A percentile compares a stretch with the other conserved stretches of the same genome.
phyloP scores from a whole-genome alignment of 2,797 vertebrate genomes.

The Enteromius treurensis region DNA sequence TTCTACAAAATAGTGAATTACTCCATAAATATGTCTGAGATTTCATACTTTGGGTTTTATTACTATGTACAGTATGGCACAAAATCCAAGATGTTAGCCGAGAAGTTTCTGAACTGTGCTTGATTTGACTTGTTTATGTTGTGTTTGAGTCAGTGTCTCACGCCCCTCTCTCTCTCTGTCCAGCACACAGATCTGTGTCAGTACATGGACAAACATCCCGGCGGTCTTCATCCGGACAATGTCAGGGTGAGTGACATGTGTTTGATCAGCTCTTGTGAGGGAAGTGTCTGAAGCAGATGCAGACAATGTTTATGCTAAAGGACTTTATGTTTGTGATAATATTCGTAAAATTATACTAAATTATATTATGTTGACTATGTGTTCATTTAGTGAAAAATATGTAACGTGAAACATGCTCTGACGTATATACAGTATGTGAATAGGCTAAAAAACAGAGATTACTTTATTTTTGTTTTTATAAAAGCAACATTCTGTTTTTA shows the following conservation, averaged over 20 bases:
- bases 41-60: background rate
- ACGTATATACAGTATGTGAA: background rate
- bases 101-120: no score
- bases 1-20: background rate
- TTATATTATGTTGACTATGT: no score
- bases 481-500: no score
- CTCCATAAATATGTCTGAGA: background rate
- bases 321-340: background rate
- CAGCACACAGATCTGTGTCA: conserved; percentile 98
- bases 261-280: background rate
- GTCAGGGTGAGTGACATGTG: conserved; percentile 85
- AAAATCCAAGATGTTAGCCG: background rate
- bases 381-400: no score
- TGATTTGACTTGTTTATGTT: no score
- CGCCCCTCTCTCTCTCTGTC: background rate
- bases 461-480: no score
- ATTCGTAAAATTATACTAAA: background rate
- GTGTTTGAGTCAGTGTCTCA: background rate
- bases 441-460: background rate
- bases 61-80: background rate
- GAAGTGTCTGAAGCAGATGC: background rate
- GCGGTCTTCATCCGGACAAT: conserved; percentile 94
- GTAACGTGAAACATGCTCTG: no score
- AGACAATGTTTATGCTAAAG: background rate
- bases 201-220: conserved; percentile 98